Evolutionary conservation across 2,888 invertebrate species (phyloP), one percentile per base, ranked within the genome.

Genomic region (Beris morrisii): DNA sequence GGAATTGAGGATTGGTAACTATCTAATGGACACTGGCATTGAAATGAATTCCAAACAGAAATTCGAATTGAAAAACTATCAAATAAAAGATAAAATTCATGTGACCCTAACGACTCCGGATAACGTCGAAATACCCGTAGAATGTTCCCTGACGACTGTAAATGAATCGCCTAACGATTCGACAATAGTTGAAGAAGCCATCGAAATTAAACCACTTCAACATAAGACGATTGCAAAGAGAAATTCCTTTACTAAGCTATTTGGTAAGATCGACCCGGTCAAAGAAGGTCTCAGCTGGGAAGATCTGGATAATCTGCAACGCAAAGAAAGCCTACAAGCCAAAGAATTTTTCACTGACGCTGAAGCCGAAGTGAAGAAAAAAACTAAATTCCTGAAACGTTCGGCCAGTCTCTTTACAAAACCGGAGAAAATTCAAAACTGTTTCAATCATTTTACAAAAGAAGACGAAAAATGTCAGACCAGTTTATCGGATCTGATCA

Each of bases 1-100:
- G 69, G 80, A 81, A 69, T 69, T 81, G 67, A 76, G 79, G 44
- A 80, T 80, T 67, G 81, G 81, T 4, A 80, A 80, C 67, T 78
- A 75, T 61, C 73, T 76, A 3, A 79, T 81, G 79, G 79, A 80
- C 70, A 79, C 79, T 3, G 81, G 79, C 11, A 79, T 80, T 32
- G 76, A 78, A 43, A 79, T 78, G 73, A 76, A 77, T 69, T 73
- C 76, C 15, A 65, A 67, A 46, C 67, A 67, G 55, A 67, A 58
- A 12, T 50, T 56, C 15, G 54, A 46, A 5, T 22, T 38, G 45
- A 67, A 64, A 55, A 48, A 28, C 11, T 67, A 44, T 56, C 54
- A 64, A 15, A 9, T 15, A 4, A 65, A 71, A 54, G 69, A 70
- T 3, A 68, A 57, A 46, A 79, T 80, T 65, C 75, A 77, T 9